These are phyloP conservation scores for Thunnus albacares DNA, from an alignment of 2,797 vertebrate species.

Conservation along the genomic window DNA sequence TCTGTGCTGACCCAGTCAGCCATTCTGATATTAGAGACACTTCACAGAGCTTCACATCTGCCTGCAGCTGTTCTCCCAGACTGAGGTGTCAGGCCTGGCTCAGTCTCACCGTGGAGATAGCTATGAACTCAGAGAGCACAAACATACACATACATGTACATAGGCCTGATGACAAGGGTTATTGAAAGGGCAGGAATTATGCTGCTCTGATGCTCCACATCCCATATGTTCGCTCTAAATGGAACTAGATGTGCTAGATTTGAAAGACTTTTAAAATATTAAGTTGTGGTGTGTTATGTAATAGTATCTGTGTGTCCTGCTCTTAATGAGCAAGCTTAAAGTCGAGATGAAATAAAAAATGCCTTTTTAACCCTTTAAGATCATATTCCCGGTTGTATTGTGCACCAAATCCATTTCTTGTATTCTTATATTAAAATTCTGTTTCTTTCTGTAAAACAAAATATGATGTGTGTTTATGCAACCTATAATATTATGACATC, in stretches of 20 bases:
- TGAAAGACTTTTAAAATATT: neutral
- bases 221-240: conserved; percentile 27
- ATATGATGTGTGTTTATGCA: too few species aligned
- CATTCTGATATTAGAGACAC: conserved; percentile 58
- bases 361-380: too few species aligned
- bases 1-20: conserved; percentile 48
- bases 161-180: conserved; percentile 38
- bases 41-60: conserved; percentile 68
- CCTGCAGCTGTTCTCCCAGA: conserved; percentile 67
- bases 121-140: conserved; percentile 34
- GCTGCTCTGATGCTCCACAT: conserved; percentile 10
- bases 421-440: too few species aligned
- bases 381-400: too few species aligned
- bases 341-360: too few species aligned
- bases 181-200: conserved; percentile 26
- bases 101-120: conserved; percentile 37
- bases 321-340: neutral
- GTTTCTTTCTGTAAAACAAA: too few species aligned
- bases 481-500: too few species aligned
- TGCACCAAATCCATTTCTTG: too few species aligned
- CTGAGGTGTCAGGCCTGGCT: conserved; percentile 65
- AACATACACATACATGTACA: conserved; percentile 9
- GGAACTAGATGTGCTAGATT: conserved; percentile 17
- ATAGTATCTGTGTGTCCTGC: neutral
- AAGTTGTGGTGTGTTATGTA: neutral